Conservation (phyloP, 2,113 vertebrate species). For the Paracanthobrama guichenoti region DNA sequence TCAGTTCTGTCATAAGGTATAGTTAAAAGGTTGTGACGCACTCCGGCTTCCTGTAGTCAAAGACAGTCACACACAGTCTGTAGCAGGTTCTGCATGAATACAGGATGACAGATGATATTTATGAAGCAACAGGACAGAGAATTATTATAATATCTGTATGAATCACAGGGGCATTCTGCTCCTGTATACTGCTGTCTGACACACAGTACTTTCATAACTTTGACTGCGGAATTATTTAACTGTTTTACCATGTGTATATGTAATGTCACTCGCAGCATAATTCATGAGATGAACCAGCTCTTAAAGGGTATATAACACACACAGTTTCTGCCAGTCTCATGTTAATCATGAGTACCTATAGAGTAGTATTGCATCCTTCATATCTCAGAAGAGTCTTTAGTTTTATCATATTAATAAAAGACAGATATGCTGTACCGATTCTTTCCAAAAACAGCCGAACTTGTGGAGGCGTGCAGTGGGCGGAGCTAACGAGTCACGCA, state of each 20-base stretch:
- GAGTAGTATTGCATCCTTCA: no score
- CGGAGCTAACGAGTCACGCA: no score
- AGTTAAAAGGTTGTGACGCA: constrained; percentile 17
- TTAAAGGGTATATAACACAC: no score
- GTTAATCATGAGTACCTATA: no score
- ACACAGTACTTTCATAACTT: background rate
- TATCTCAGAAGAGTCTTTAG: no score
- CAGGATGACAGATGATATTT: background rate
- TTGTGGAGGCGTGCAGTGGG: no score
- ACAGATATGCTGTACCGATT: no score
- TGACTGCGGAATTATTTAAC: background rate
- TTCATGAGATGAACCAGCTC: no score
- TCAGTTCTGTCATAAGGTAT: background rate
- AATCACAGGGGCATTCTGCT: background rate
- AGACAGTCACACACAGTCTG: constrained; percentile 8
- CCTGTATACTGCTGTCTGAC: background rate
- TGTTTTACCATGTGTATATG: background rate
- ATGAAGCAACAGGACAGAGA: background rate
- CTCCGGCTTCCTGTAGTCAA: background rate
- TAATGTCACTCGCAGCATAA: background rate
- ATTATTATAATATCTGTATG: background rate
- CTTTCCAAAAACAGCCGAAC: no score
- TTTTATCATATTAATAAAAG: no score
- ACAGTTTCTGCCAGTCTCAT: no score
- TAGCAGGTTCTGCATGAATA: background rate